Conservation (phyloP, 1,140 invertebrate species). For the Drosophila ananassae region DNA sequence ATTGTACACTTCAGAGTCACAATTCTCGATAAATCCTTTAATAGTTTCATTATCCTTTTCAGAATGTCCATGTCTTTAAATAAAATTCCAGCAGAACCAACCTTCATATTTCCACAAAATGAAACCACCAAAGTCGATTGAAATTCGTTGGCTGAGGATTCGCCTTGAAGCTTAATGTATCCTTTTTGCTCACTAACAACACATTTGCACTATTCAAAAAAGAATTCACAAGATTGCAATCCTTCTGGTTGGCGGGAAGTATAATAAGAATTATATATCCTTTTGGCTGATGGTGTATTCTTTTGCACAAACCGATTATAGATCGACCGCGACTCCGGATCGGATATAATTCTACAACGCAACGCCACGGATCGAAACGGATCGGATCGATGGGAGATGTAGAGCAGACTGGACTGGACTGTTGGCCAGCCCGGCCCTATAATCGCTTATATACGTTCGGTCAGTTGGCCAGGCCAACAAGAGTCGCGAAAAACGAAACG, state of each 20-base stretch:
- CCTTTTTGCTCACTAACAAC: conserved; percentile 19
- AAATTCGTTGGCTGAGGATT: conserved; percentile 4
- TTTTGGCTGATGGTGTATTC: conserved; percentile 10
- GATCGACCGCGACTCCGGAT: background rate
- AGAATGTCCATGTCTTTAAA: background rate
- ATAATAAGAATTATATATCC: conserved; percentile 16
- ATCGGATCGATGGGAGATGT: conserved; percentile 59
- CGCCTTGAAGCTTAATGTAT: conserved; percentile 11
- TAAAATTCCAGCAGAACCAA: conserved; percentile 39
- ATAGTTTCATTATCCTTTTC: background rate
- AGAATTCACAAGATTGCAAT: conserved; percentile 38
- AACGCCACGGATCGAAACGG: conserved; percentile 16
- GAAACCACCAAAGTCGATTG: conserved; percentile 13
- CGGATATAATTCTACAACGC: conserved; percentile 4
- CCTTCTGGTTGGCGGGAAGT: conserved; percentile 6
- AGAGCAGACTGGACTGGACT: conserved; percentile 81
- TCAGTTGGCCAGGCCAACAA: conserved; percentile 63
- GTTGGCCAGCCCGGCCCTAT: conserved; percentile 84
- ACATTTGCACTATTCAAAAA: conserved; percentile 54
- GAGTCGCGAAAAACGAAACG: conserved; percentile 37
- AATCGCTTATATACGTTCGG: conserved; percentile 84
- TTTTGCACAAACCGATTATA: background rate
- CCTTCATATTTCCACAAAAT: conserved; percentile 67
- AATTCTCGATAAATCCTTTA: background rate
- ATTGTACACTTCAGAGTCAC: background rate